These are phyloP conservation scores for Ifrita kowaldi DNA, from an alignment of 2,113 vertebrate genomes.

Conservation along the genomic window DNA sequence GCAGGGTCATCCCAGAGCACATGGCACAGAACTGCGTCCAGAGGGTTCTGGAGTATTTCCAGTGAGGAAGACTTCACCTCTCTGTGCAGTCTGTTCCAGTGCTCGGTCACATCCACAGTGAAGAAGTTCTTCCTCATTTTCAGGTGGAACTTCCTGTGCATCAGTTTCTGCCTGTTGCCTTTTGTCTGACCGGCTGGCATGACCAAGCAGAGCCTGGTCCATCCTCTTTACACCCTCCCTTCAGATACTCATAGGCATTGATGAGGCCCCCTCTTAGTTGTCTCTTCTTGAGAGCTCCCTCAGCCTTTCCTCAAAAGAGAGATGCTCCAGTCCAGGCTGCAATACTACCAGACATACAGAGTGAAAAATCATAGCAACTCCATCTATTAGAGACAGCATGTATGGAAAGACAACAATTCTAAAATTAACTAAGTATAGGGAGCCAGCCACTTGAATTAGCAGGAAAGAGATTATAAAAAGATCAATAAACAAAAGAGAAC, in stretches of 20 bases:
- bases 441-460: neutral
- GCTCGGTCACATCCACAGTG: neutral
- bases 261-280: neutral
- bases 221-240: neutral
- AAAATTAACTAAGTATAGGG: neutral
- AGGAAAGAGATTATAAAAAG: neutral
- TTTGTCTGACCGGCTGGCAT: neutral
- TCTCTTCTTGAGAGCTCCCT: neutral
- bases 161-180: neutral
- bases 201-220: neutral
- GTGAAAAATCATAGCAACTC: neutral
- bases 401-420: neutral
- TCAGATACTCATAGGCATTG: neutral
- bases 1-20: neutral
- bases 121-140: neutral
- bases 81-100: neutral
- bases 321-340: neutral
- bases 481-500: neutral
- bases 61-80: neutral
- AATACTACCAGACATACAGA: neutral
- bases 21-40: neutral
- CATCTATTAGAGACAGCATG: rapidly evolving
- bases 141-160: neutral
- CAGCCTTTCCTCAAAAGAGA: neutral
- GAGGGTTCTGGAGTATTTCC: neutral